These are phyloP conservation scores for Pimephales promelas DNA, from an alignment of 2,113 vertebrate genomes.

Conservation along the genomic window DNA sequence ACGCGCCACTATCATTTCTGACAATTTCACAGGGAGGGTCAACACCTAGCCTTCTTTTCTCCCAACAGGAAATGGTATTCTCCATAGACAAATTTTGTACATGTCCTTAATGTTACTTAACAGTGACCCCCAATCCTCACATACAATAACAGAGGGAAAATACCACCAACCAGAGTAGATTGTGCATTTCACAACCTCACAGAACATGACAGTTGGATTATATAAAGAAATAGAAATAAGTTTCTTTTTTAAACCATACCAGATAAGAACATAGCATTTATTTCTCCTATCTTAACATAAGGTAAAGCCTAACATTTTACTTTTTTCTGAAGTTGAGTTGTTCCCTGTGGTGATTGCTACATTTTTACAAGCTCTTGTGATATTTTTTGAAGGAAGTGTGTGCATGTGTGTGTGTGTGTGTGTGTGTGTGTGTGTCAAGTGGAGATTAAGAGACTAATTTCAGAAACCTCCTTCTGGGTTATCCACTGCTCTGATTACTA, in stretches of 20 bases:
- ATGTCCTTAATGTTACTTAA: slow-evolving; percentile 37
- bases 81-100: slow-evolving; percentile 40
- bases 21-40: slow-evolving; percentile 44
- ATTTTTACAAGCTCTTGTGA: slow-evolving; percentile 18
- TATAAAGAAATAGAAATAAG: not conserved
- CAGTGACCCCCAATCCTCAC: slow-evolving; percentile 36
- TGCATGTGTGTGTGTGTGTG: not conserved
- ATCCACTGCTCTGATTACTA: slow-evolving; percentile 44
- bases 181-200: not conserved
- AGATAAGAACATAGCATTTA: not conserved
- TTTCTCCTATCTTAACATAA: not conserved
- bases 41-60: slow-evolving; percentile 40
- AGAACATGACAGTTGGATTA: not conserved
- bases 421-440: slow-evolving; percentile 42
- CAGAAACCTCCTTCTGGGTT: slow-evolving; percentile 42
- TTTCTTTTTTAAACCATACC: not conserved
- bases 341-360: not conserved
- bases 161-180: not conserved
- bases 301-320: not conserved
- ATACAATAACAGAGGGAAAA: not conserved
- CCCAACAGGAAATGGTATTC: slow-evolving; percentile 50
- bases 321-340: slow-evolving; percentile 1
- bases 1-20: slow-evolving; percentile 42
- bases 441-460: slow-evolving; percentile 47
- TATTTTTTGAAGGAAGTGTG: slow-evolving; percentile 15